These are phyloP conservation scores for Leucophora obtusa DNA, from an alignment of 2,888 invertebrate species.

Conservation along the genomic window DNA sequence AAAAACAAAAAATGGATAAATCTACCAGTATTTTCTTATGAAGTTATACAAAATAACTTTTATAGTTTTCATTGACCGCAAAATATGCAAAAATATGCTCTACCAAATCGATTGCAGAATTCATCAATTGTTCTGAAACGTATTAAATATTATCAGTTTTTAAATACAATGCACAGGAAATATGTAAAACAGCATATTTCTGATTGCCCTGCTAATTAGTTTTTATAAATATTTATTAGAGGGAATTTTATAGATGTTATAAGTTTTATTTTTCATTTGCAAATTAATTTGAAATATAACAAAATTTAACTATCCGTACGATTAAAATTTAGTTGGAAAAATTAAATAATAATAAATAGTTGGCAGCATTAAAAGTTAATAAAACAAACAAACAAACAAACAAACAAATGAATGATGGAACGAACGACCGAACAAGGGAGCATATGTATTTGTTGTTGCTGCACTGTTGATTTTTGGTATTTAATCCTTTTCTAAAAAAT, in stretches of 20 bases:
- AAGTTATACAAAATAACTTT: too few species aligned
- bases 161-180: too few species aligned
- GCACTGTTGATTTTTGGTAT: conserved; percentile 44
- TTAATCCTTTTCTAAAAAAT: conserved; percentile 48
- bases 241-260: not conserved
- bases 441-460: not conserved
- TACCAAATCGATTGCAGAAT: too few species aligned
- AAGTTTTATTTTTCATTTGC: not conserved
- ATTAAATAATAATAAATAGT: conserved; percentile 10
- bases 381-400: conserved; percentile 18
- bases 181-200: too few species aligned
- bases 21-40: too few species aligned
- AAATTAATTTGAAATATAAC: not conserved
- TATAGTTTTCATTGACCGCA: too few species aligned
- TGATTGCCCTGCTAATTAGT: too few species aligned
- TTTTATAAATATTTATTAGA: not conserved
- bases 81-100: too few species aligned
- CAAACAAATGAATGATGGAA: too few species aligned
- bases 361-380: conserved; percentile 20
- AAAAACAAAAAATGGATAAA: too few species aligned
- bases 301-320: not conserved
- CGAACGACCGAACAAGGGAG: not conserved
- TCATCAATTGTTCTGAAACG: too few species aligned
- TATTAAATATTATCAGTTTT: too few species aligned
- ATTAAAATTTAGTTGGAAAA: conserved; percentile 14